phyloP scores from a whole-genome alignment of 1,140 invertebrate species.

The Drosophila saltans region DNA sequence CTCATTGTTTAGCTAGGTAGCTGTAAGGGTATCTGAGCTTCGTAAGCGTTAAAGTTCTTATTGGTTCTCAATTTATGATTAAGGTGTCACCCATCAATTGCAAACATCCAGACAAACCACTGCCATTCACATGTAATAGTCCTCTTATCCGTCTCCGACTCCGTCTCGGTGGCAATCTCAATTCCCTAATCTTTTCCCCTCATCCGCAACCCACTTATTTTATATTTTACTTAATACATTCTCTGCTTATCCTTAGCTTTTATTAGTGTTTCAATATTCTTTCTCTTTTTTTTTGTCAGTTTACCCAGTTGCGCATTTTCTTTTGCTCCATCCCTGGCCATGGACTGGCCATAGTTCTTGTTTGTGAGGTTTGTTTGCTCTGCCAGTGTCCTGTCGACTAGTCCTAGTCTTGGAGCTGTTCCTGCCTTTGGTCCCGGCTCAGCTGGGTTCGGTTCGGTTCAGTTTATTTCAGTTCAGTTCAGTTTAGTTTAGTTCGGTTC shows the following conservation, averaged over 20 bases:
- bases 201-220: slow-evolving; percentile 61
- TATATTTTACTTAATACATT: slow-evolving; percentile 81
- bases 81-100: too few relatives aligned
- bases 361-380: slow-evolving; percentile 47
- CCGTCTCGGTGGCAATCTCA: neutral
- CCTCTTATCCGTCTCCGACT: neutral
- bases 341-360: too few relatives aligned
- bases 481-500: slow-evolving; percentile 14
- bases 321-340: slow-evolving; percentile 43
- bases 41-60: too few relatives aligned
- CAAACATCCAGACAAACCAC: too few relatives aligned
- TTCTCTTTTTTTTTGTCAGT: slow-evolving; percentile 59
- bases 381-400: slow-evolving; percentile 28
- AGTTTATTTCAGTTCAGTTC: neutral
- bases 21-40: too few relatives aligned
- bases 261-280: slow-evolving; percentile 81
- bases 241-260: slow-evolving; percentile 79
- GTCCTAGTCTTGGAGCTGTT: slow-evolving; percentile 42
- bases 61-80: too few relatives aligned
- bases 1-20: too few relatives aligned
- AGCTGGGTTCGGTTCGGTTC: slow-evolving; percentile 21
- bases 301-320: slow-evolving; percentile 72
- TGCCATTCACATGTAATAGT: too few relatives aligned
- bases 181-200: slow-evolving; percentile 18
- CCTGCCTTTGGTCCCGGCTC: slow-evolving; percentile 38